These are phyloP conservation scores for Lanius collurio DNA, from an alignment of 2,113 vertebrate species.

Conservation along the genomic window DNA sequence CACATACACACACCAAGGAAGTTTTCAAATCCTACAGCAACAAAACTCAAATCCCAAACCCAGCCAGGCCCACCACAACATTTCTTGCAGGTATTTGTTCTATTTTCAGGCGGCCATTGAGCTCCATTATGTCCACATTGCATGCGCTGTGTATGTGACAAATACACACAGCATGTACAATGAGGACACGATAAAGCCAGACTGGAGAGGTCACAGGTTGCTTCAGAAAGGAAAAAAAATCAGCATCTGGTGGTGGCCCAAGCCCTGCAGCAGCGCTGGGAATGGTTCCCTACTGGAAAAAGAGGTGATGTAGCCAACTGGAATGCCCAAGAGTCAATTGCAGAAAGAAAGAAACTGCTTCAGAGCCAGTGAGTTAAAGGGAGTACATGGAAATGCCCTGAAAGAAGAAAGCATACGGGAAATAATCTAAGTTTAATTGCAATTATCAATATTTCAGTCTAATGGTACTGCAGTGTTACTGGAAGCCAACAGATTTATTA, in stretches of 20 bases:
- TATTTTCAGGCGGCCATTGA: not conserved
- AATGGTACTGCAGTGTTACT: not conserved
- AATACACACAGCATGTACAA: constrained; percentile 79
- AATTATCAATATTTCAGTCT: not conserved
- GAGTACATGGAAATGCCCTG: not conserved
- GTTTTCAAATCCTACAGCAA: accelerated
- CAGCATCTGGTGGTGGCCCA: not conserved
- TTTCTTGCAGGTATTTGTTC: not conserved
- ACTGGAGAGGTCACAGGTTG: not conserved
- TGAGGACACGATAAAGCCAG: constrained; percentile 70
- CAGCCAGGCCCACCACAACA: too few species aligned
- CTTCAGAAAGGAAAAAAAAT: not conserved
- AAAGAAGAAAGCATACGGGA: not conserved
- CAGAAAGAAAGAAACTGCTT: not conserved
- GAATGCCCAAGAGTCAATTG: not conserved
- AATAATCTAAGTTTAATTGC: not conserved
- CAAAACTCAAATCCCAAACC: not conserved
- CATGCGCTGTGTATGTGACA: constrained; percentile 73
- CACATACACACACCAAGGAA: accelerated
- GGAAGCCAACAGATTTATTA: not conserved
- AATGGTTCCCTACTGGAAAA: not conserved
- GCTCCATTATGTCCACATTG: constrained; percentile 76
- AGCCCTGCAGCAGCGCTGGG: not conserved
- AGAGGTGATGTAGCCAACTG: not conserved
- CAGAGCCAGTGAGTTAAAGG: not conserved